phyloP scores from a whole-genome alignment of 2,797 vertebrate genomes.

The Cottoperca gobio region DNA sequence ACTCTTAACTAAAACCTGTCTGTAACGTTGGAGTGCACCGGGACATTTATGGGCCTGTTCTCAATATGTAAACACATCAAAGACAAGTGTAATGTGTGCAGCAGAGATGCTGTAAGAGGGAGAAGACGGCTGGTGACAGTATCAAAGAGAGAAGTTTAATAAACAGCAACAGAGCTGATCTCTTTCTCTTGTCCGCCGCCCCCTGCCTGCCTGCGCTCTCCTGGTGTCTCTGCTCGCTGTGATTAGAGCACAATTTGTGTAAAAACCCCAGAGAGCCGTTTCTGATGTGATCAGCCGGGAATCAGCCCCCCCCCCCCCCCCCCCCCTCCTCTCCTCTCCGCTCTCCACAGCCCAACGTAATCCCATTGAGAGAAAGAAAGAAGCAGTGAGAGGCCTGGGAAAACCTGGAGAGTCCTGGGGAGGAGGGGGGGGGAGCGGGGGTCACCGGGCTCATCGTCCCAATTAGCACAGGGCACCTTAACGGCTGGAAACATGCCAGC shows the following conservation, averaged over 20 bases:
- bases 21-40: neutral
- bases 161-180: conserved; percentile 54
- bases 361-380: conserved; percentile 86
- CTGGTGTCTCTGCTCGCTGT: conserved; percentile 45
- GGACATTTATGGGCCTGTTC: neutral
- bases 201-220: conserved; percentile 36
- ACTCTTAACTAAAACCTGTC: neutral
- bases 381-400: conserved; percentile 86
- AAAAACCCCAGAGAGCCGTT: conserved; percentile 82
- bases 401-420: conserved; percentile 73
- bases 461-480: conserved; percentile 86
- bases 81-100: neutral
- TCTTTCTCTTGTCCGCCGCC: conserved; percentile 36
- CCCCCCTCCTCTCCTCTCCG: conserved; percentile 21
- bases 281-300: conserved; percentile 87
- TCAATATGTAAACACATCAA: neutral
- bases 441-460: conserved; percentile 79
- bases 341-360: conserved; percentile 80
- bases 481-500: conserved; percentile 67
- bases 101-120: neutral
- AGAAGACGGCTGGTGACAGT: conserved; percentile 19
- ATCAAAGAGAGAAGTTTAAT: conserved; percentile 61
- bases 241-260: conserved; percentile 78
- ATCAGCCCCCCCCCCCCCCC: conserved; percentile 34
- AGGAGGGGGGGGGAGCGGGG: conserved; percentile 45